Conservation (phyloP, 2,113 vertebrate species). For the Nyctereutes procyonoides region DNA sequence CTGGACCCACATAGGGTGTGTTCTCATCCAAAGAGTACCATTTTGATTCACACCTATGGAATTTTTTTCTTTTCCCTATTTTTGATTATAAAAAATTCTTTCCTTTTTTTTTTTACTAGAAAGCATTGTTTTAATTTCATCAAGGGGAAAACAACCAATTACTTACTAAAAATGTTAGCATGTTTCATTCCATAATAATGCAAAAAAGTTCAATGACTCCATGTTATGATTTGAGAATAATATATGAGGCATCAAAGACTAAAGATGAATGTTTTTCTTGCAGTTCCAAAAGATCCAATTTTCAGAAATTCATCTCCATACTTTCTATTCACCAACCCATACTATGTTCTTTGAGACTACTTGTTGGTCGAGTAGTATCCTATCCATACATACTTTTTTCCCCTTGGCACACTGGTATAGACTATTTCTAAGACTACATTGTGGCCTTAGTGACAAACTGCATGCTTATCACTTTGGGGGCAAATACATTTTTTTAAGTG, state of each 20-base stretch:
- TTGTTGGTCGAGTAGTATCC: neutral
- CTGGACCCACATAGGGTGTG: neutral
- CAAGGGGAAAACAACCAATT: neutral
- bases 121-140: neutral
- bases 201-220: neutral
- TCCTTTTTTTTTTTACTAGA: neutral
- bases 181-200: neutral
- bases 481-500: neutral
- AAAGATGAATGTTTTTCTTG: neutral
- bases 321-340: neutral
- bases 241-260: neutral
- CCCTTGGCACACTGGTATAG: neutral
- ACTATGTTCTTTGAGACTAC: neutral
- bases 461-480: neutral
- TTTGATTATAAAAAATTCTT: neutral
- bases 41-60: neutral
- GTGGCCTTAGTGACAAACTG: neutral
- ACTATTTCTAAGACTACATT: neutral
- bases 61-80: neutral
- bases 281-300: neutral
- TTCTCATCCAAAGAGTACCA: neutral
- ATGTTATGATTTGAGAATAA: neutral
- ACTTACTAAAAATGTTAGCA: neutral
- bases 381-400: neutral
- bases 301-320: neutral